Base-by-base conservation (phyloP, 2,797 vertebrate genomes). In the Poecilia gillii region DNA sequence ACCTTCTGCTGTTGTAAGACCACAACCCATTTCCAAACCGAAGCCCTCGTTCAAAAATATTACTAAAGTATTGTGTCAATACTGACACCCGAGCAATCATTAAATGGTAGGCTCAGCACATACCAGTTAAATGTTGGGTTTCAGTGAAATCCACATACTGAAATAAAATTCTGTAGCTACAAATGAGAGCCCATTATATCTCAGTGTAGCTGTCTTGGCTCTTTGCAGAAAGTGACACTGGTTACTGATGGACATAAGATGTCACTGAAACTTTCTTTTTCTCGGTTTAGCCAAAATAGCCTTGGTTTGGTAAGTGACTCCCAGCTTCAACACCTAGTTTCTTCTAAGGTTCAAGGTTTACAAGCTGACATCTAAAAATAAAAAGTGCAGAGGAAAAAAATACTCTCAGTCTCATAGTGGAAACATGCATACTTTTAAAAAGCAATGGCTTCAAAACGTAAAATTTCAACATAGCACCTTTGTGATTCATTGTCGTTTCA, bases 11-110 rank as follows among this genome's bases (percentile, higher is more conserved):
- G 88, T 41, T 51, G 88, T 41, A 39, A 51, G 79, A 80, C 88
- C 89, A 87, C 81, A 87, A 77, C 68, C 81, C 78, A 77, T 85
- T 64, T 87, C 73, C 14, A 72, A 85, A 88, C 64, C 84, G 89
- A 64, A 41, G 45, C n/a, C 23, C 66, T 73, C 71, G 76, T 72
- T 88, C 66, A 87, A 73, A 51, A 83, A 74, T 79, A 81, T 74
- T 82, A 88, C 85, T 82, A 80, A 47, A 78, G 59, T 23, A 39
- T 78, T 80, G 73, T 78, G 75, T 77, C 45, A 7, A 83, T 51
- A 81, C 51, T 39, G 71, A 83, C 36, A 75, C 68, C 75, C 74
- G 64, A 81, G 72, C 66, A 80, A 64, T 82, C 49, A 33, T 16
- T 39, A 23, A 28, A 70, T 41, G 53, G 49, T 74, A 64, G 75